Evolutionary conservation across 2,888 invertebrate genomes (phyloP), one percentile per base, ranked within the genome.

Genomic region (Artemia sinica): DNA sequence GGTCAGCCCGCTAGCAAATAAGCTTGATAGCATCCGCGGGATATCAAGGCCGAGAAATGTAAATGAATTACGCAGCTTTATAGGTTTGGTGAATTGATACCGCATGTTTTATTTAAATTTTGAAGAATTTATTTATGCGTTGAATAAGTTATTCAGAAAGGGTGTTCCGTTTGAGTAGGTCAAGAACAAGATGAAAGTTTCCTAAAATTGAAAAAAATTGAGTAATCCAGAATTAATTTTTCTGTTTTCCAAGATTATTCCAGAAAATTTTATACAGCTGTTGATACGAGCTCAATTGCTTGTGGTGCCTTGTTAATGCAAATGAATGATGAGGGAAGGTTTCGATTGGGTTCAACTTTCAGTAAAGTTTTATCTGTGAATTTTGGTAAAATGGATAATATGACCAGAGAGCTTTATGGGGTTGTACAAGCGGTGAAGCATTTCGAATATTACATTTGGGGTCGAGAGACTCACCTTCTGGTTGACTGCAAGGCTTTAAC

Each of bases 361-460:
- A 1, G 18, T 18, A 18, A 18, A 18, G 18, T 18, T 18, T 18
- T 18, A 18, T 18, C 18, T 13, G 14, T 52, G 58, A 13, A 52
- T 5, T 52, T 52, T 14, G 14, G 58, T 52, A 52, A 52, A 14
- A 52, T 52, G 58, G 58, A 52, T 52, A 52, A 52, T 14, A 52
- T 52, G 58, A 5, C 58, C 14, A 13, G 58, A n/a, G 58, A 52
- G 14, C 58, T 52, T 13, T 52, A n/a, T 52, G 58, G 58, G 13
- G 58, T 52, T 3, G 58, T 52, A 13, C 58, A 52, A 14, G 58
- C 58, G 13, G 14, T 52, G 13, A 52, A 52, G 58, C 13, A 52
- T 52, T 52, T 52, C 14, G 58, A 52, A 52, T 52, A 52, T 52
- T 52, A 52, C 14, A 52, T 52, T 52, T 52, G 58, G 58, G 58